Base-by-base conservation (phyloP, 2,888 invertebrate genomes). In the Taenaris catops region DNA sequence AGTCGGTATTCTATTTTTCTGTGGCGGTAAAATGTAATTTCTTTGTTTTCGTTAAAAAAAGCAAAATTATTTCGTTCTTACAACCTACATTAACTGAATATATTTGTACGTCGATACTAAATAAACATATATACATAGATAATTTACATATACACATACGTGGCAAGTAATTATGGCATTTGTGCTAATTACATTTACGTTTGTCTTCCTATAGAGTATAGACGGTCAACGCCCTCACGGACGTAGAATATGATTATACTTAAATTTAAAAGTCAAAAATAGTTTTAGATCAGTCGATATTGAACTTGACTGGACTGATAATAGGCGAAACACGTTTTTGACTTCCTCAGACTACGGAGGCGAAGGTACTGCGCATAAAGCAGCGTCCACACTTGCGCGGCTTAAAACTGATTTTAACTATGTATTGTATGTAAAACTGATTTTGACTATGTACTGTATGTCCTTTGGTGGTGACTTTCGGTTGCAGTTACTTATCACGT, bases 231-330 rank as follows among this genome's bases (percentile, higher is more conserved):
- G 24, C 24, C 24, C 32, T 11, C 7, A 23, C 28, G n/a, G n/a
- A 8, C 8, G 18, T 23, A 32, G 24, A 32, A 32, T 18, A 32
- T 23, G 32, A 32, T 18, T 32, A 32, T 9, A 32, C 32, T 17
- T 8, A 32, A 32, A 32, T 32, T 32, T 32, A 18, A 32, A 32
- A 32, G 32, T 32, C 25, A 32, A 32, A 37, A 29, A 45, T 28
- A 29, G 28, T 21, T 29, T 41, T 32, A 48, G 36, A 41, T 34
- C 29, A 16, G 29, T 41, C 42, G 45, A 51, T 51, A 52, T 49
- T 55, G 49, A 56, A 56, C 53, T 54, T 54, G 51, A 56, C 48
- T 54, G 42, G 45, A 49, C 51, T 55, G 54, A 51, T 55, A 52
- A 53, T 50, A 52, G 48, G 49, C 46, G 41, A 49, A 55, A 53